Base-by-base conservation (phyloP, 2,888 invertebrate species). In the Sphaerophoria taeniata region DNA sequence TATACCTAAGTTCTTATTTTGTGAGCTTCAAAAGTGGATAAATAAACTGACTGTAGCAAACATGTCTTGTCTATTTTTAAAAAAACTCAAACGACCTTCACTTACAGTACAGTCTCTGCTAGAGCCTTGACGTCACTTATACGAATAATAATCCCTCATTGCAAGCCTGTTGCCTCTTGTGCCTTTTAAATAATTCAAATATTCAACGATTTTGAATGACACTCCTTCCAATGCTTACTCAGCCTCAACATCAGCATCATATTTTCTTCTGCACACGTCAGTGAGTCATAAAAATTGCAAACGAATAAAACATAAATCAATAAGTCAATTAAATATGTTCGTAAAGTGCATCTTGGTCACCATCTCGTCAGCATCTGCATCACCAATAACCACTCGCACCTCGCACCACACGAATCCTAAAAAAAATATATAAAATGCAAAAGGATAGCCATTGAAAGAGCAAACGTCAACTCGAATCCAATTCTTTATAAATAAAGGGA, bases 401-500 rank as follows among this genome's bases (percentile, higher is more conserved):
- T 61, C 45, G 2, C 2, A 24, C 2, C 24, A 24, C 2, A 9
- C 4, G 9, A 12, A 43, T 24, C 24, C 24, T 14, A 34, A 11
- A 16, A 6, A 24, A 16, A 11, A 53, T 53, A n/a, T 47, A 24
- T 36, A 9, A 45, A 4, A 16, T 33, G 51, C 61, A 12, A 60
- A 73, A 53, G 61, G 49, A 80, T 61, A 61, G 60, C 53, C 79
- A 74, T 24, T 36, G 47, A 74, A 74, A 63, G 63, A 74, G 69
- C 80, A 70, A 75, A 75, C 45, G 70, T 75, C 80, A 75, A 75
- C 45, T 81, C 16, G 70, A 75, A 75, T 75, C 60, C 43, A 63
- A 65, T 70, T 71, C 51, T 33, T 14, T 47, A 81, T 80, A 71
- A 81, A 80, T 51, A 74, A 63, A 53, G n/a, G 36, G 60, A 24